phyloP scores from a whole-genome alignment of 1,140 invertebrate species.

The Platorchestia sp. region DNA sequence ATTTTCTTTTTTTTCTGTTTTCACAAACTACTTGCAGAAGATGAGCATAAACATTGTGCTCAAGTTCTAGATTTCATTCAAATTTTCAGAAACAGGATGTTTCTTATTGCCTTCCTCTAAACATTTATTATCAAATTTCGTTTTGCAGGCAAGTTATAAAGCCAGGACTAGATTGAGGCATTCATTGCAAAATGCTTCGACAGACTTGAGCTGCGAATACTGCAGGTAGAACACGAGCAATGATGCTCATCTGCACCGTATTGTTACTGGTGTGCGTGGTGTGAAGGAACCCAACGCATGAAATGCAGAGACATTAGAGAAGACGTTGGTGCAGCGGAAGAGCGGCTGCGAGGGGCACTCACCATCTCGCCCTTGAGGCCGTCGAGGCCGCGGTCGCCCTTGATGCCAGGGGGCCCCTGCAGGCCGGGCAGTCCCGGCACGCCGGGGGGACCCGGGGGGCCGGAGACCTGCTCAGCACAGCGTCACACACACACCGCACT shows the following conservation, averaged over 20 bases:
- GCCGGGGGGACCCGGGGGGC: constrained; percentile 78
- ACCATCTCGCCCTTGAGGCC: constrained; percentile 91
- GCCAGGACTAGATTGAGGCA: no score
- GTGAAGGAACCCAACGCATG: not conserved
- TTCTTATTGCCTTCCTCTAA: no score
- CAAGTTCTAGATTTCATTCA: no score
- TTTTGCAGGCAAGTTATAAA: no score
- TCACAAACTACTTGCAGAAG: no score
- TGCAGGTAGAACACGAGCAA: not conserved
- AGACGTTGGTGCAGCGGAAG: not conserved
- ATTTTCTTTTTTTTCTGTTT: no score
- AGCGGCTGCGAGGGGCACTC: constrained; percentile 68
- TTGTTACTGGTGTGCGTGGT: not conserved
- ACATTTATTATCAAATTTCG: no score
- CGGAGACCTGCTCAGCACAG: constrained; percentile 80
- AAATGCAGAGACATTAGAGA: constrained; percentile 36
- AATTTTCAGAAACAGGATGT: no score
- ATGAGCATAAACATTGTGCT: no score
- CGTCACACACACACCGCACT: no score
- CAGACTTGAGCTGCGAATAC: no score
- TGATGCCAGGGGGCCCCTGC: constrained; percentile 88
- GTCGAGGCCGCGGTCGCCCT: constrained; percentile 87
- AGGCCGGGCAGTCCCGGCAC: constrained; percentile 80
- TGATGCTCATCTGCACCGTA: not conserved
- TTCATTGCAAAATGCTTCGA: no score